Evolutionary conservation across 2,113 vertebrate species (phyloP).

Genomic region (Pedetes capensis): DNA sequence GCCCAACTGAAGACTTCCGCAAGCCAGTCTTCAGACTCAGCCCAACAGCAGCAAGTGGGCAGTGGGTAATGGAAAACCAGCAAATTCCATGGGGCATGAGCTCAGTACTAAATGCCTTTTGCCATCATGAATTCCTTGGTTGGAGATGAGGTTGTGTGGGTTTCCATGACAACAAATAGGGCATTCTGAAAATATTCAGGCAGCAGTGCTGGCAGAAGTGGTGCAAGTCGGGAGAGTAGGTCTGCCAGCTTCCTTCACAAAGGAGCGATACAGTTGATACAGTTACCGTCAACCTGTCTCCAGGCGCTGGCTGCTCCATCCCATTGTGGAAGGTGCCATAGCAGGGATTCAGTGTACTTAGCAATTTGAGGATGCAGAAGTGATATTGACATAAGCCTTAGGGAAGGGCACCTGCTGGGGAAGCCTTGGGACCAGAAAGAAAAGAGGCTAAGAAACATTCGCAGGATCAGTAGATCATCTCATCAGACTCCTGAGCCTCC

Average conservation of each 20-base stretch:
- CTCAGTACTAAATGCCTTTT: not conserved
- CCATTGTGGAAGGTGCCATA: rapidly evolving
- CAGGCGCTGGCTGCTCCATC: not conserved
- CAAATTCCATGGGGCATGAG: not conserved
- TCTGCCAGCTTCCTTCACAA: not conserved
- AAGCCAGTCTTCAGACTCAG: not conserved
- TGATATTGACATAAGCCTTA: rapidly evolving
- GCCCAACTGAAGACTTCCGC: not conserved
- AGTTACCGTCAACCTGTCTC: not conserved
- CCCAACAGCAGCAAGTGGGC: not conserved
- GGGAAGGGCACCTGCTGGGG: not conserved
- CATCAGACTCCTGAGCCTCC: not conserved
- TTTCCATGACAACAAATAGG: conserved; percentile 44
- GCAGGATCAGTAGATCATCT: not conserved
- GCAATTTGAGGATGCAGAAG: not conserved
- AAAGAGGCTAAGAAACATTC: no score
- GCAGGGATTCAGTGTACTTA: not conserved
- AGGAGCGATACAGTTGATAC: no score
- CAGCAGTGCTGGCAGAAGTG: not conserved
- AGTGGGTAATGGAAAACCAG: rapidly evolving
- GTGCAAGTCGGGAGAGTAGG: not conserved
- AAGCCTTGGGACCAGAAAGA: not conserved
- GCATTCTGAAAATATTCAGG: conserved; percentile 35
- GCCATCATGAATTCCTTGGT: not conserved
- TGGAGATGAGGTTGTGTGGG: not conserved